Evolutionary conservation across 2,113 vertebrate species (phyloP), one percentile per base, ranked within the genome.

Genomic region (Fukomys damarensis): DNA sequence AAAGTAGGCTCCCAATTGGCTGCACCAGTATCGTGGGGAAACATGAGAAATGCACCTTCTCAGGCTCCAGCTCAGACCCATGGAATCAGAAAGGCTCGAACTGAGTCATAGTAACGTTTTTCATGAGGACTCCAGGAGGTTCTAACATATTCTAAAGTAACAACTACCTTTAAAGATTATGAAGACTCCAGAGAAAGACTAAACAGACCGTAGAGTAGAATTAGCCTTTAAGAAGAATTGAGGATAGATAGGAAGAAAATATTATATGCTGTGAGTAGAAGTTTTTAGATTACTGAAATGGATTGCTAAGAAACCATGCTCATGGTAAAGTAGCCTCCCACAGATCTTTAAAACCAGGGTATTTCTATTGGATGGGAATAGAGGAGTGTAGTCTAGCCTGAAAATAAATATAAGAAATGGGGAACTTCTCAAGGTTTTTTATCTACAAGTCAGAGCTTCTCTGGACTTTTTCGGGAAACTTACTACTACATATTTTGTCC

Each of bases 401-500:
- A 93, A 97, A 93, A 85, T 32, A 84, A 70, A 3, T 11, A 30
- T 54, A 58, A 95, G 20, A 20, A 43, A 24, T 58, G 41, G 56
- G n/a, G n/a, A 79, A 49, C 14, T 16, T 89, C 94, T 93, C 28
- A 43, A 41, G 49, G 12, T 14, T 74, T 70, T 91, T 93, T 66
- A 54, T 89, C 32, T 96, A 79, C 13, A 96, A 61, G 79, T 79
- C 28, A 14, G 46, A 61, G 20, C 4, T 93, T 92, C 85, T 95
- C 81, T 83, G n/a, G 43, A 92, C 76, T 88, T 93, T 93, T 77
- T 82, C 54, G 70, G 65, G 30, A 96, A 96, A 92, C 13, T 41
- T 70, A 56, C 3, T 66, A 46, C 83, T 83, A 32, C 10, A 49
- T 68, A 93, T 85, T 85, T 92, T 90, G 61, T 61, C 49, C 46